Conservation (phyloP, 2,888 invertebrate genomes). For the Plemyria rubiginata region DNA sequence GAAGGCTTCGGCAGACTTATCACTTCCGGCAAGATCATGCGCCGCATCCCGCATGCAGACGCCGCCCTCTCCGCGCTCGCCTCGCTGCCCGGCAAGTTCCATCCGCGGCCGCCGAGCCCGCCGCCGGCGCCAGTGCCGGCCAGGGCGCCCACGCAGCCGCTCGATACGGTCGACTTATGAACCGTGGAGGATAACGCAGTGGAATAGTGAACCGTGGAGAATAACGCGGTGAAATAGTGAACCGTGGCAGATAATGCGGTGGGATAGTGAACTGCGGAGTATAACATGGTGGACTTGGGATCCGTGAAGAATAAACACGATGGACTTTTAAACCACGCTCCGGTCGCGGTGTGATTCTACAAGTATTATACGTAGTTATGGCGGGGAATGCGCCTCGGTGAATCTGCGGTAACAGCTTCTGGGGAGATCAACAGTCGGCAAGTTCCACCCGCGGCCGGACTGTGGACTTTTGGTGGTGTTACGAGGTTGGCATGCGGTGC, state of each 20-base stretch:
- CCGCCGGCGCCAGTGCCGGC: conserved; percentile 56
- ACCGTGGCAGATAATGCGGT: background rate
- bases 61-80: conserved; percentile 88
- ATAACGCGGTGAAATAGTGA: conserved; percentile 48
- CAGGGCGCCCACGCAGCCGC: conserved; percentile 88
- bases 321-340: background rate
- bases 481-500: background rate
- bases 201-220: conserved; percentile 36
- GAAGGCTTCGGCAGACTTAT: conserved; percentile 87
- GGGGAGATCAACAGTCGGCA: background rate
- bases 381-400: background rate
- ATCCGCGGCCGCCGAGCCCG: conserved; percentile 90
- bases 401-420: background rate
- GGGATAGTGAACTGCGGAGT: conserved; percentile 36
- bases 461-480: background rate
- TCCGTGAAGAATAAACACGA: background rate
- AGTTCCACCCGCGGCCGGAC: background rate
- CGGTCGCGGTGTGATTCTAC: background rate
- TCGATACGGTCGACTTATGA: conserved; percentile 90
- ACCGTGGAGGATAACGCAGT: conserved; percentile 27
- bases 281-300: conserved; percentile 31
- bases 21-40: conserved; percentile 98
- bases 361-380: background rate
- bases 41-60: conserved; percentile 90
- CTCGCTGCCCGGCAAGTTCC: conserved; percentile 85